These are phyloP conservation scores for Eupithecia abbreviata DNA, from an alignment of 2,888 invertebrate species.

Conservation along the genomic window DNA sequence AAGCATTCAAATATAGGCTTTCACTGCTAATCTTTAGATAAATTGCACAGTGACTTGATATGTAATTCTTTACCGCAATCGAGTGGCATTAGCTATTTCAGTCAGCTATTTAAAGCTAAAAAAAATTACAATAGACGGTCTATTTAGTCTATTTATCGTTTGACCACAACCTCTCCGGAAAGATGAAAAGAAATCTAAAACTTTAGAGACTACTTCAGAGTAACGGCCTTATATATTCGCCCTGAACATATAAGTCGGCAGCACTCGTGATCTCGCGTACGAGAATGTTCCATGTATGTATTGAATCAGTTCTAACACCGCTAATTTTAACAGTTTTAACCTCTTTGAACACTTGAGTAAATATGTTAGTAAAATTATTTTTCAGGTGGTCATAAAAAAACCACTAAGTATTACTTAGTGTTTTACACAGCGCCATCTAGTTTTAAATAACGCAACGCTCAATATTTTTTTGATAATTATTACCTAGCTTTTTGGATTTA, in stretches of 20 bases:
- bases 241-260: neutral
- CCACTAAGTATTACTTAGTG: neutral
- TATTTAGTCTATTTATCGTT: too few species aligned
- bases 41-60: too few species aligned
- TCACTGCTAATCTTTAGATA: too few species aligned
- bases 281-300: neutral
- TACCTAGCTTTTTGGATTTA: neutral
- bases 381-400: neutral
- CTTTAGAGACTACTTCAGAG: neutral
- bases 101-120: too few species aligned
- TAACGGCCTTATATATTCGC: constrained; percentile 13
- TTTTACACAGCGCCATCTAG: neutral
- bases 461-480: neutral
- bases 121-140: too few species aligned
- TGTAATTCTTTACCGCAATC: too few species aligned
- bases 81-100: too few species aligned
- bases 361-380: neutral
- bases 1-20: neutral
- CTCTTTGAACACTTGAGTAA: neutral
- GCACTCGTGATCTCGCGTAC: neutral
- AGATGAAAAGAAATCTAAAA: too few species aligned
- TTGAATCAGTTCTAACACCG: neutral
- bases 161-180: too few species aligned
- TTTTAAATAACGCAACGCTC: neutral
- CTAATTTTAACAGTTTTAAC: neutral